Percentiles rank a stretch among this genome's conserved stretches.
Evolutionary conservation across 92 coral and sea anemone species (phyloP).

Genomic region (Nematostella vectensis): DNA sequence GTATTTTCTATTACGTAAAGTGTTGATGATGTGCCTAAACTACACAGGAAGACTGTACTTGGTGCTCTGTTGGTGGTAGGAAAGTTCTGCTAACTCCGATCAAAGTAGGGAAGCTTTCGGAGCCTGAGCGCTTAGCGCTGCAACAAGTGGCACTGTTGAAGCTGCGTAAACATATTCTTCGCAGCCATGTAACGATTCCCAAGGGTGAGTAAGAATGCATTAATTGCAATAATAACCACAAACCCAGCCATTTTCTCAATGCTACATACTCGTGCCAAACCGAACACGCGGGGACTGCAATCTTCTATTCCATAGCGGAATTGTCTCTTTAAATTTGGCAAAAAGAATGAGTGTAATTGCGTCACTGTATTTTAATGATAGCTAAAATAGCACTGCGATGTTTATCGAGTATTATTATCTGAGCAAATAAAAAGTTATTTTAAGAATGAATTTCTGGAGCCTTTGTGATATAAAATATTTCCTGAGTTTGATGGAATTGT

Average conservation of each 20-base stretch:
- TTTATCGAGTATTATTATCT: too few relatives aligned
- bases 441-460: too few relatives aligned
- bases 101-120: slow-evolving; percentile 52
- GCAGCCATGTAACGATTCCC: slow-evolving; percentile 81
- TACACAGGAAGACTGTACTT: slow-evolving; percentile 71
- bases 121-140: slow-evolving; percentile 82
- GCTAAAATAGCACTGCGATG: too few relatives aligned
- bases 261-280: too few relatives aligned
- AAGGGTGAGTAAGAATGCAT: slow-evolving; percentile 72
- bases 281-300: too few relatives aligned
- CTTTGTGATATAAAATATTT: too few relatives aligned
- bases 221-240: background rate
- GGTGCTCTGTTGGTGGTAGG: slow-evolving; percentile 85
- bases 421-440: too few relatives aligned
- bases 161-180: slow-evolving; percentile 70
- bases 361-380: too few relatives aligned
- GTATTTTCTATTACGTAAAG: slow-evolving; percentile 74
- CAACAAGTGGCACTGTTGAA: slow-evolving; percentile 79
- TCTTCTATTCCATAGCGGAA: too few relatives aligned
- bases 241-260: background rate
- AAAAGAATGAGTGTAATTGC: too few relatives aligned
- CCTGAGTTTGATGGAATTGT: too few relatives aligned
- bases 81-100: slow-evolving; percentile 56
- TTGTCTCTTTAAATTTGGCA: too few relatives aligned
- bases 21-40: slow-evolving; percentile 19